Evolutionary conservation across 2,888 invertebrate genomes (phyloP), one percentile per base, ranked within the genome.

Genomic region (Mystacides longicornis): DNA sequence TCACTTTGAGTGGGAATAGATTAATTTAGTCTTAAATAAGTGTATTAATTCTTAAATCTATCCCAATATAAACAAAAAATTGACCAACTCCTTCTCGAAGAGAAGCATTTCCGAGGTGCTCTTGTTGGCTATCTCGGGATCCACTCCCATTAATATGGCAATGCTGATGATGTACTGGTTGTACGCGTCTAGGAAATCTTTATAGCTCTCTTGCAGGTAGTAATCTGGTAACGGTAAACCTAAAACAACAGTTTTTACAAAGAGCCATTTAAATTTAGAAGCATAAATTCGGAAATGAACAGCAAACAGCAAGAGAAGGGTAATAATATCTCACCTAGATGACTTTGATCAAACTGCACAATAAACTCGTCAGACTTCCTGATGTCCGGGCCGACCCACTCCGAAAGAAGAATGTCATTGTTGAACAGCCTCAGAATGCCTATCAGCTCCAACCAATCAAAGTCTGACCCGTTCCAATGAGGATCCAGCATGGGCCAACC

Each of bases 311-410:
- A 43, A n/a, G 16, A 43, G 4, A 45, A 45, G 14, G 16, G 16
- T 14, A 14, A n/a, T 37, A n/a, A 37, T 3, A 18, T 27, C 33
- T 63, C 71, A 66, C 86, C 89, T 64, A 93, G 74, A 50, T 85
- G 86, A 0, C 93, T 89, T 72, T 95, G 94, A 71, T 96, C 94
- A 64, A 96, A 83, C 78, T 93, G 81, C 58, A 96, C 87, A 5
- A 95, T 85, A 70, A 93, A 91, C 65, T 88, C 85, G 65, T 91
- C 87, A 4, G 95, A 93, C 70, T 95, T 91, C 68, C 92, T 92
- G 55, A 95, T 92, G 68, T 97, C 95, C 0, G 94, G 90, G 11
- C 92, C 93, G 42, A 95, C 90, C 87, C 89, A 90, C 67, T 90
- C 85, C 0, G 91, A 86, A 62, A 94, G 81, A 1, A 94, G 74